Conservation (phyloP, 2,113 vertebrate genomes). For the Notechis scutatus region DNA sequence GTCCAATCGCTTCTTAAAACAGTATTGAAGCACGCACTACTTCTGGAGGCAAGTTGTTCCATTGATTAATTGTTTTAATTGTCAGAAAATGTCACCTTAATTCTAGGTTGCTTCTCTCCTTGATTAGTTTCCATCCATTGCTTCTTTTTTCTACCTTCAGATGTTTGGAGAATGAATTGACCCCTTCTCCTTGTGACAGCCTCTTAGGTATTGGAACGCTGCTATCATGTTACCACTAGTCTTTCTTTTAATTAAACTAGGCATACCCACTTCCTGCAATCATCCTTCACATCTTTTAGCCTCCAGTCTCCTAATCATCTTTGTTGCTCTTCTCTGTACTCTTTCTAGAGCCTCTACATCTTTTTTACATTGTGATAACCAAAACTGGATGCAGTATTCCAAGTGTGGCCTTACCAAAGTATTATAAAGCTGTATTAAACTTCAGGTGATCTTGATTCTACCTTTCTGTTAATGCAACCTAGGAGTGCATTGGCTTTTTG, state of each 20-base stretch:
- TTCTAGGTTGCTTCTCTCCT: neutral
- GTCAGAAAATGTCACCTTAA: neutral
- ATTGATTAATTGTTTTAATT: neutral
- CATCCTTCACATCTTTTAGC: neutral
- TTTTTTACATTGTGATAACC: neutral
- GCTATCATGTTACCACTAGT: neutral
- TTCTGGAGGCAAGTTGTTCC: neutral
- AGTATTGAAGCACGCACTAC: neutral
- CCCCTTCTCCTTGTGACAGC: neutral
- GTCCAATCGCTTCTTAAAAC: neutral
- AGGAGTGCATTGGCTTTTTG: neutral
- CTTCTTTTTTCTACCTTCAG: neutral
- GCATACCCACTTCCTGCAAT: neutral
- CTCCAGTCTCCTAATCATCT: neutral
- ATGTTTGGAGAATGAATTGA: neutral
- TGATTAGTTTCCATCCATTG: neutral
- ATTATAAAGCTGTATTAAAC: neutral
- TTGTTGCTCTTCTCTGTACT: neutral
- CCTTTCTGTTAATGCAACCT: neutral
- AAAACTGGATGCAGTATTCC: neutral
- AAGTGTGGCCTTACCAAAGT: neutral
- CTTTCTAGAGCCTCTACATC: neutral
- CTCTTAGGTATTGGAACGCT: neutral
- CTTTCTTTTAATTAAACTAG: neutral
- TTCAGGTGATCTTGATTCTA: neutral